Base-by-base conservation (phyloP, 2,888 invertebrate species). In the Iselma pallidipennis region DNA sequence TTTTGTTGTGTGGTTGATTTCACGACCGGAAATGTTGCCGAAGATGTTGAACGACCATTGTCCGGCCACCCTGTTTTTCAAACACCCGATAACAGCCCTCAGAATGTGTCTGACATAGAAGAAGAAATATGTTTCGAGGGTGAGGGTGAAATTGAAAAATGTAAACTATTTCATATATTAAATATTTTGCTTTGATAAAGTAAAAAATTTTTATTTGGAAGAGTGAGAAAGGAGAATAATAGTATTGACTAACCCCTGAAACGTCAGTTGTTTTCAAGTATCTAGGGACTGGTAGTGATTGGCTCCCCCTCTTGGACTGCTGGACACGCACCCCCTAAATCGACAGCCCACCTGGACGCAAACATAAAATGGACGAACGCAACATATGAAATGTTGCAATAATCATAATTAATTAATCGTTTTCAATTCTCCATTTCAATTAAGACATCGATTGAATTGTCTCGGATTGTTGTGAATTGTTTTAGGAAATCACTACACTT, bases 301-400 rank as follows among this genome's bases (percentile, higher is more conserved):
- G 76, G 76, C 69, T 74, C 69, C 74, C 74, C 75, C 71, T 72
- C 72, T 69, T 65, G 73, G 71, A 71, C 76, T 71, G 71, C 76
- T 74, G 77, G 76, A 76, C 77, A 75, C 67, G 70, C 71, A 71
- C 74, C 71, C 75, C 67, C 56, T 65, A 57, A 61, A 63, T 53
- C 49, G 49, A 55, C 31, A n/a, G 25, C 68, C 65, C 69, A 65
- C 71, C 68, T 73, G 70, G 63, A 66, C 42, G 58, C 55, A 54
- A 61, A 37, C 59, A 71, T 71, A 74, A 74, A 74, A 74, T 74
- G 74, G 74, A 62, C 66, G 73, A 59, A 50, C 19, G 33, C 23
- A 1, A 42, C 10, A 2, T 14, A 9, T 19, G 7, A 42, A 42
- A 42, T 19, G 19, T 9, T 9, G 1, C 19, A 1, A 19, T 19